These are phyloP conservation scores for Thereva unica DNA, from an alignment of 2,888 invertebrate species.

Conservation along the genomic window DNA sequence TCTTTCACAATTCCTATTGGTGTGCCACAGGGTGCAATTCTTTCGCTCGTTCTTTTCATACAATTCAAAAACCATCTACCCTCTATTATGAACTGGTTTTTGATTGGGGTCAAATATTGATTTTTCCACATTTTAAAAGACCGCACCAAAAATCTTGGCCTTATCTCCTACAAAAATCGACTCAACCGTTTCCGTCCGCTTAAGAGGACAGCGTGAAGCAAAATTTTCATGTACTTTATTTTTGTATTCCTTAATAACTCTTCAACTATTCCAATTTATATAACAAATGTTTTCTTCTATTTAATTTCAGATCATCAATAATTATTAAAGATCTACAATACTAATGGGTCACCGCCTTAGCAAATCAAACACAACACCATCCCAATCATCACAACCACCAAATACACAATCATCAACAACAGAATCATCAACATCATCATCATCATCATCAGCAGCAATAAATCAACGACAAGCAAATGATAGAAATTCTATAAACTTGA, in stretches of 20 bases:
- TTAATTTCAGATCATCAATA: slow-evolving; percentile 7
- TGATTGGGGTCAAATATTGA: no score
- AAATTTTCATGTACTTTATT: no score
- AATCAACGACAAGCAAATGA: slow-evolving; percentile 18
- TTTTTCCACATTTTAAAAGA: no score
- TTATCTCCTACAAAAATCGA: no score
- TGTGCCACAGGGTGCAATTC: no score
- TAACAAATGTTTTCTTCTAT: background rate
- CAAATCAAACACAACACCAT: slow-evolving; percentile 47
- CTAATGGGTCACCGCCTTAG: slow-evolving; percentile 57
- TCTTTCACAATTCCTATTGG: no score
- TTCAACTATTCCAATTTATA: background rate
- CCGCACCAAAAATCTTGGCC: no score
- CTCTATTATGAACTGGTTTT: no score
- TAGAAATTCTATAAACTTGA: background rate
- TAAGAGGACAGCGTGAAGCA: no score
- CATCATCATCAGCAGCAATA: slow-evolving; percentile 35
- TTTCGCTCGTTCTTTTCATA: no score
- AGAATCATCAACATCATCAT: slow-evolving; percentile 33
- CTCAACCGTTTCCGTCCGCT: no score
- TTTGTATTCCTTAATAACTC: background rate
- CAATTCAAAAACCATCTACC: no score
- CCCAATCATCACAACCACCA: slow-evolving; percentile 39
- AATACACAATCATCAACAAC: slow-evolving; percentile 37
- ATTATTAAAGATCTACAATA: slow-evolving; percentile 18